Conservation (phyloP, 1,140 invertebrate genomes). For the Paralvinella palmiformis region DNA sequence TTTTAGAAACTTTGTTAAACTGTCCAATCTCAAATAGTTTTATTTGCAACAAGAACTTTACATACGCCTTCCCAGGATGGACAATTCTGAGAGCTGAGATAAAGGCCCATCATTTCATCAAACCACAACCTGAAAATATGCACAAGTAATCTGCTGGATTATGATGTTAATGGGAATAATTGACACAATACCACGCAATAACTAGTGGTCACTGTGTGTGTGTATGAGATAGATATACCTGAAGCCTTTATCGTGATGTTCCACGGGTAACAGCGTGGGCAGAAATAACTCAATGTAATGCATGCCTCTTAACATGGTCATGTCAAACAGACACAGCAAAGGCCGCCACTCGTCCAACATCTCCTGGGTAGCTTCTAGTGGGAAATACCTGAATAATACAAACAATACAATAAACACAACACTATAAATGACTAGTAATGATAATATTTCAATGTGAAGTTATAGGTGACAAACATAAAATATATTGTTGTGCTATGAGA, state of each 20-base stretch:
- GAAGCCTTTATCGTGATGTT: constrained; percentile 61
- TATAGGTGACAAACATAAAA: too few relatives aligned
- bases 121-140: constrained; percentile 64
- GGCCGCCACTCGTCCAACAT: constrained; percentile 80
- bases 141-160: constrained; percentile 3
- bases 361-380: constrained; percentile 70
- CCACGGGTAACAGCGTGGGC: constrained; percentile 62
- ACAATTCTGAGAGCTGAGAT: constrained; percentile 67
- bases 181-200: too few relatives aligned
- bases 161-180: too few relatives aligned
- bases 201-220: too few relatives aligned
- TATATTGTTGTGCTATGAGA: too few relatives aligned
- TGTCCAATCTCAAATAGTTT: constrained; percentile 16
- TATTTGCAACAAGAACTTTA: constrained; percentile 19
- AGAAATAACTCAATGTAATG: constrained; percentile 68
- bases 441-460: too few relatives aligned
- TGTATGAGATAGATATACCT: constrained; percentile 49
- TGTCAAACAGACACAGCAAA: constrained; percentile 63
- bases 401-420: too few relatives aligned
- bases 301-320: constrained; percentile 58
- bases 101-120: constrained; percentile 72
- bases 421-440: too few relatives aligned
- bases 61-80: constrained; percentile 66
- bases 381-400: constrained; percentile 63
- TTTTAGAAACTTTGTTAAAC: not conserved